Conservation (phyloP, 2,797 vertebrate genomes). For the Lithobates pipiens region DNA sequence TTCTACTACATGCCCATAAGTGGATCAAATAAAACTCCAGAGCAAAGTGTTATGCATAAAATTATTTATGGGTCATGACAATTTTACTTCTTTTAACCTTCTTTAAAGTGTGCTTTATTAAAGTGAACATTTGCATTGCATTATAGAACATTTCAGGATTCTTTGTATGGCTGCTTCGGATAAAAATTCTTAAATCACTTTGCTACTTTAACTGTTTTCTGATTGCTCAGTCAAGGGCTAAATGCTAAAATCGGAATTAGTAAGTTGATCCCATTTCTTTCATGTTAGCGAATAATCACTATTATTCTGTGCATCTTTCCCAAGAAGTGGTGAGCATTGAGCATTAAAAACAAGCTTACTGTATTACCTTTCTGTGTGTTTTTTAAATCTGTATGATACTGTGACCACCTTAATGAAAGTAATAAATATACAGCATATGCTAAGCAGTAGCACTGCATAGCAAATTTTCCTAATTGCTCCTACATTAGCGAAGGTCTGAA, state of each 20-base stretch:
- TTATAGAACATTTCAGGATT: neutral
- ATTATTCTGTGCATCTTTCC: neutral
- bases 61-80: slow-evolving; percentile 40
- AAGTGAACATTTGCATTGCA: slow-evolving; percentile 22
- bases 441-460: no score
- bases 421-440: no score
- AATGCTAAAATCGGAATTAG: neutral
- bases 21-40: slow-evolving; percentile 7
- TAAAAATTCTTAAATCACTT: slow-evolving; percentile 15
- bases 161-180: neutral
- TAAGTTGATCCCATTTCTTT: neutral
- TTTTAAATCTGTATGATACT: no score
- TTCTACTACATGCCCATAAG: neutral
- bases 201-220: slow-evolving; percentile 15
- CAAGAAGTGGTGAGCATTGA: neutral
- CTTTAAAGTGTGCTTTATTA: slow-evolving; percentile 19
- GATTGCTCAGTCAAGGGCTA: neutral
- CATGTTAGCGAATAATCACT: neutral
- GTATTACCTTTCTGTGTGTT: no score
- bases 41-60: slow-evolving; percentile 17
- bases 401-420: no score
- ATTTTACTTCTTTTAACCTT: slow-evolving; percentile 44
- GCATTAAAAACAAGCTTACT: no score
- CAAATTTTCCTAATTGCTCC: no score
- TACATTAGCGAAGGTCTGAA: no score